These are phyloP conservation scores for Camponotus vicinus DNA, from an alignment of 1,140 invertebrate genomes.

Conservation along the genomic window DNA sequence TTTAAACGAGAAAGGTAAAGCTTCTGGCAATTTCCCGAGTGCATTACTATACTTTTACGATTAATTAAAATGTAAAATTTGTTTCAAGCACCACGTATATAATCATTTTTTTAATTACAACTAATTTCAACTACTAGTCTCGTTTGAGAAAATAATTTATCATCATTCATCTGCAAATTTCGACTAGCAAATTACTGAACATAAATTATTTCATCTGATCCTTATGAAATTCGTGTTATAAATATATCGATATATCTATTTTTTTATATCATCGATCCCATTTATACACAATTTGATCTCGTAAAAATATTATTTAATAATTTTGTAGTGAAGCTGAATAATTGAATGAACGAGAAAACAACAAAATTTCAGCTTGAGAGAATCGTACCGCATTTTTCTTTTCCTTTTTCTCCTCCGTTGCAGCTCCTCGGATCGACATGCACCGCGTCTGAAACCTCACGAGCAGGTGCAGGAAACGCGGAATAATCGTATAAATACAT, in stretches of 20 bases:
- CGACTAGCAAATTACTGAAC: conserved; percentile 27
- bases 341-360: neutral
- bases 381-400: no score
- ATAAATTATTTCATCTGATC: conserved; percentile 18
- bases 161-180: conserved; percentile 30
- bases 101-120: neutral
- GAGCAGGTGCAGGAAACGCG: neutral
- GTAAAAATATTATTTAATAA: conserved; percentile 4
- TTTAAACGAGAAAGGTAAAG: conserved; percentile 18
- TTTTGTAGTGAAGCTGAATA: neutral
- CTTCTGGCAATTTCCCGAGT: neutral
- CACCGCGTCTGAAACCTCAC: neutral
- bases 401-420: neutral
- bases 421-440: neutral
- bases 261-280: neutral
- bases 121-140: neutral
- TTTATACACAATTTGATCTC: neutral
- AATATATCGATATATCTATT: neutral
- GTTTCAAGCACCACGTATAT: neutral
- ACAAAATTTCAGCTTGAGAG: neutral
- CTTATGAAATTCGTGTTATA: neutral
- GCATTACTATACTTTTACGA: neutral
- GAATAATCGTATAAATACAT: conserved; percentile 29
- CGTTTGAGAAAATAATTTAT: conserved; percentile 57
- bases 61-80: neutral